Evolutionary conservation across 2,797 vertebrate genomes (phyloP).

Genomic region (Cyprinella venusta): DNA sequence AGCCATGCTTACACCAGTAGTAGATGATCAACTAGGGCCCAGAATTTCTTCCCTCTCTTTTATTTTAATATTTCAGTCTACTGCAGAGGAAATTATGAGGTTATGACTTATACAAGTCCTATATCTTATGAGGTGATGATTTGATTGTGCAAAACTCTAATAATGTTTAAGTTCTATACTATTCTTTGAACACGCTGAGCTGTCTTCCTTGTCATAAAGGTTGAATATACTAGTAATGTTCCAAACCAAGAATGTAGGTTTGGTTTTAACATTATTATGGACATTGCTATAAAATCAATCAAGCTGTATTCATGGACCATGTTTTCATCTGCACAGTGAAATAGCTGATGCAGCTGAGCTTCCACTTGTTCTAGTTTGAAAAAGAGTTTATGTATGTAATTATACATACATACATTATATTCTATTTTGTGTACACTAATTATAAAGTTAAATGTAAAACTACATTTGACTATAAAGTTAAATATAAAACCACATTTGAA

Average conservation of each 20-base stretch:
- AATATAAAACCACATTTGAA: too few relatives aligned
- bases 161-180: background rate
- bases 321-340: background rate
- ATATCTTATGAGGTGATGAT: background rate
- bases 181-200: background rate
- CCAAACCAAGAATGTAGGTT: background rate
- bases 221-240: conserved; percentile 5
- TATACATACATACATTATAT: too few relatives aligned
- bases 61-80: conserved; percentile 6
- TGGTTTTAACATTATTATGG: background rate
- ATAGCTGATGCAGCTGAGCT: background rate
- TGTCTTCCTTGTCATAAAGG: background rate
- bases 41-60: background rate
- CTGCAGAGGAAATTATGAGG: conserved; percentile 10
- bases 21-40: background rate
- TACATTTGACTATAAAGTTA: too few relatives aligned
- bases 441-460: background rate
- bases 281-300: background rate
- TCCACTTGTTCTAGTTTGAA: background rate
- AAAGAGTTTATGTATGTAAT: too few relatives aligned
- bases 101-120: too few relatives aligned
- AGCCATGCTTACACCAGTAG: background rate
- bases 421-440: background rate
- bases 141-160: background rate
- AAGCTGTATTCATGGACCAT: background rate